Evolutionary conservation across 1,140 invertebrate genomes (phyloP).

Genomic region (Phenacoccus solenopsis): DNA sequence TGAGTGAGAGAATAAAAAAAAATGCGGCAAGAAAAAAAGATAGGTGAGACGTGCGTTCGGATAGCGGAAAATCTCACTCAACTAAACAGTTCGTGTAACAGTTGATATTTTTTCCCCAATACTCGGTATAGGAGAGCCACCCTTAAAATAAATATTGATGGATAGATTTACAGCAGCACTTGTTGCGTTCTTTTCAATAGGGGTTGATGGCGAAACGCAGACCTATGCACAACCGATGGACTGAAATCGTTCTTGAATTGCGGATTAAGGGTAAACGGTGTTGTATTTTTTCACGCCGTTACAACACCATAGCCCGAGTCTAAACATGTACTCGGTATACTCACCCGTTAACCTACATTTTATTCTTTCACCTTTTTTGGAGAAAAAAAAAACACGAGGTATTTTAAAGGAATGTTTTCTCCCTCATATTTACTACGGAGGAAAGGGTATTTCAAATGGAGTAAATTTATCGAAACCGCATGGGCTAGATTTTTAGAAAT

Average conservation of each 20-base stretch:
- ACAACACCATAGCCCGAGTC: background rate
- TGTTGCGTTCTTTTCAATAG: constrained; percentile 15
- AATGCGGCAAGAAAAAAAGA: background rate
- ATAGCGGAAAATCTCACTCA: constrained; percentile 17
- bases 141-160: constrained; percentile 18
- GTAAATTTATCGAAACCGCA: too few relatives aligned
- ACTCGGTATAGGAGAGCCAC: background rate
- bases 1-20: constrained; percentile 1
- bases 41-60: constrained; percentile 4
- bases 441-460: too few relatives aligned
- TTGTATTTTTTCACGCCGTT: background rate
- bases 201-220: background rate
- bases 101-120: constrained; percentile 18
- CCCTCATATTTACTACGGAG: too few relatives aligned
- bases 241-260: background rate
- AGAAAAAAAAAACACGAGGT: too few relatives aligned
- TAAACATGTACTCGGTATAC: background rate
- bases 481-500: too few relatives aligned
- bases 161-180: constrained; percentile 16
- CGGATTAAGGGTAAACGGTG: constrained; percentile 1
- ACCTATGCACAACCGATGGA: constrained; percentile 1
- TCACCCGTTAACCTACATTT: constrained; percentile 12
- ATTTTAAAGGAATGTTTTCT: too few relatives aligned
- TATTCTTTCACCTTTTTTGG: too few relatives aligned
- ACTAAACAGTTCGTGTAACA: constrained; percentile 16